A percentile compares a stretch with the other conserved stretches of the same genome.
Evolutionary conservation across 2,113 vertebrate species (phyloP).

Genomic region (Galeopterus variegatus): DNA sequence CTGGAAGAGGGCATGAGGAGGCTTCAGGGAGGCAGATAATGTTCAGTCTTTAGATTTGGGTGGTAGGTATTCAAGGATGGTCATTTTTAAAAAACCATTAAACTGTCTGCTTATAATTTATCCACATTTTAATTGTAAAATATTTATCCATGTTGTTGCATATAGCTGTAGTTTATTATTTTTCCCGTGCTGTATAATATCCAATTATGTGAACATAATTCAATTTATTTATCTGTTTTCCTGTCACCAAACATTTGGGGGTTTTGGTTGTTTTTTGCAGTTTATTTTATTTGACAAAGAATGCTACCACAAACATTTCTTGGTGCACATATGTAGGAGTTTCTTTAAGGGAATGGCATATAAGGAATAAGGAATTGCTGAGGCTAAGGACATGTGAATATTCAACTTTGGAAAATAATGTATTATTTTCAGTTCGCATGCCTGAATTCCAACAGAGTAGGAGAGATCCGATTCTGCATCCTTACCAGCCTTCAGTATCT

Average conservation of each 20-base stretch:
- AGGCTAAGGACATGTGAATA: background rate
- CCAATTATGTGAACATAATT: slow-evolving; percentile 7
- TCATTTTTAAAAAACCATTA: background rate
- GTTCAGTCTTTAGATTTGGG: background rate
- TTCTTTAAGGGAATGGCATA: background rate
- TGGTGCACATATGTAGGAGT: background rate
- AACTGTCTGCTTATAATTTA: background rate
- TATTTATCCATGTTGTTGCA: background rate
- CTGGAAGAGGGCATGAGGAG: background rate
- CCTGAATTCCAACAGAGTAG: background rate
- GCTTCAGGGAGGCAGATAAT: background rate
- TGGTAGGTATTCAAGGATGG: background rate
- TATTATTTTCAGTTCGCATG: background rate
- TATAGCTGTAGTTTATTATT: background rate
- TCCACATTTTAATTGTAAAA: background rate
- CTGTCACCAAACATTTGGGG: background rate
- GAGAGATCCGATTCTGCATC: background rate
- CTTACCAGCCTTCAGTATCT: background rate
- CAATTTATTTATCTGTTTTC: background rate
- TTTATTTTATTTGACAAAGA: background rate
- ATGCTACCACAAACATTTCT: background rate
- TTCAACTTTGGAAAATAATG: background rate
- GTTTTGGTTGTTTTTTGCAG: background rate
- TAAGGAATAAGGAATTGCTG: background rate
- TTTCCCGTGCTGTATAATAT: background rate